Percentiles rank a stretch among this genome's conserved stretches.
phyloP scores from a whole-genome alignment of 2,797 vertebrate species.

The Cephalopachus bancanus region DNA sequence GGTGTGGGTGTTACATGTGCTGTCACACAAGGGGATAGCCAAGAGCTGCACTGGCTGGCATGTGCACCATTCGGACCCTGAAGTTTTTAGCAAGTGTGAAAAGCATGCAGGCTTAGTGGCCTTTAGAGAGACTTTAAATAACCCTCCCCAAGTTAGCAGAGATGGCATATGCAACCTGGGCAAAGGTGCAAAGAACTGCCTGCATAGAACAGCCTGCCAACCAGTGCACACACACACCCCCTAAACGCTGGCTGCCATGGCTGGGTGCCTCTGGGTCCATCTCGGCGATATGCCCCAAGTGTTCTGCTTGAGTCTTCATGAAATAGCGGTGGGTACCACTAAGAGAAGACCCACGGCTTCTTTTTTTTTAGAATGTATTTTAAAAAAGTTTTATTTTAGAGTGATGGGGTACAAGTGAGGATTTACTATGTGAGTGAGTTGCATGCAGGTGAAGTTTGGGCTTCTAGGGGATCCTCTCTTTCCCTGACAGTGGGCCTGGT shows the following conservation, averaged over 20 bases:
- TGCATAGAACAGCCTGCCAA: neutral
- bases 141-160: neutral
- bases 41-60: neutral
- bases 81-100: neutral
- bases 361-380: neutral
- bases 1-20: neutral
- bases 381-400: no score
- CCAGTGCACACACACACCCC: accelerated
- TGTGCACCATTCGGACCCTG: neutral
- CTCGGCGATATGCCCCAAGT: neutral
- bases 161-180: neutral
- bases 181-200: neutral
- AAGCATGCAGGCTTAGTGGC: neutral
- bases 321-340: neutral
- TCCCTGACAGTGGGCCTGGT: no score
- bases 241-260: neutral
- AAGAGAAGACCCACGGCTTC: neutral
- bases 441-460: no score
- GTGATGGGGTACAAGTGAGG: no score
- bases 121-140: neutral
- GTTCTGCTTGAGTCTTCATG: neutral
- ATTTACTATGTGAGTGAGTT: no score
- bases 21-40: neutral
- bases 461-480: no score
- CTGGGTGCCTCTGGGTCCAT: neutral